Percentiles rank a stretch among this genome's conserved stretches.
Evolutionary conservation across 2,797 vertebrate species (phyloP).

Genomic region (Gephyroberyx darwinii): DNA sequence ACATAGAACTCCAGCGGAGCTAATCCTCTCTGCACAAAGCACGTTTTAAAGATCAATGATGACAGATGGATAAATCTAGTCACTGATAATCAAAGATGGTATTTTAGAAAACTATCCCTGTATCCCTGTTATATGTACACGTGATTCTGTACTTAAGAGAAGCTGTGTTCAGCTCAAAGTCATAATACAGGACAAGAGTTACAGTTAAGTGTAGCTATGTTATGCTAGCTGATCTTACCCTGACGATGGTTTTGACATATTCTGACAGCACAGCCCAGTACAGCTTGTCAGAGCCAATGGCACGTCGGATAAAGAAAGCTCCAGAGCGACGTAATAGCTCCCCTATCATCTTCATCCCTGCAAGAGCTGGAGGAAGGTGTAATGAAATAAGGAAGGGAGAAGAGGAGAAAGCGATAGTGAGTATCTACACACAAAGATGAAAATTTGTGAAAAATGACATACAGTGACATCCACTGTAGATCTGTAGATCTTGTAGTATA

Average conservation of each 20-base stretch:
- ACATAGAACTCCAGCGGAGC: conserved; percentile 97
- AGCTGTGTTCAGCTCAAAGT: neutral
- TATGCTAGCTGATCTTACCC: conserved; percentile 78
- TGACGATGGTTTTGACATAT: conserved; percentile 91
- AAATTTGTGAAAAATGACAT: neutral
- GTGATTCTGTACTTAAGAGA: neutral
- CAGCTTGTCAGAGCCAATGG: conserved; percentile 91
- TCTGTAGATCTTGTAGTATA: neutral
- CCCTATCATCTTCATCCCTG: conserved; percentile 93
- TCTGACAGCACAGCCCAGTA: conserved; percentile 97
- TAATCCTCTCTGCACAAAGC: conserved; percentile 84
- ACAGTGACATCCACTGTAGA: too few relatives aligned
- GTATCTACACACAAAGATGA: neutral
- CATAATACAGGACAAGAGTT: neutral
- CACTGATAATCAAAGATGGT: neutral
- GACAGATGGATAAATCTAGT: conserved; percentile 9
- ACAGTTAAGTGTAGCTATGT: neutral
- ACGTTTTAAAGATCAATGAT: neutral
- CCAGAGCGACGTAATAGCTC: conserved; percentile 92
- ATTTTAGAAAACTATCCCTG: neutral
- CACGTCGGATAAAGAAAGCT: conserved; percentile 94
- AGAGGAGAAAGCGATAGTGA: neutral
- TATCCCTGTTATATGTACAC: too few relatives aligned
- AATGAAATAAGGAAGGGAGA: neutral
- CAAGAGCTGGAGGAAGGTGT: conserved; percentile 84